Evolutionary conservation across 2,888 invertebrate species (phyloP).

Genomic region (Eristalis pertinax): DNA sequence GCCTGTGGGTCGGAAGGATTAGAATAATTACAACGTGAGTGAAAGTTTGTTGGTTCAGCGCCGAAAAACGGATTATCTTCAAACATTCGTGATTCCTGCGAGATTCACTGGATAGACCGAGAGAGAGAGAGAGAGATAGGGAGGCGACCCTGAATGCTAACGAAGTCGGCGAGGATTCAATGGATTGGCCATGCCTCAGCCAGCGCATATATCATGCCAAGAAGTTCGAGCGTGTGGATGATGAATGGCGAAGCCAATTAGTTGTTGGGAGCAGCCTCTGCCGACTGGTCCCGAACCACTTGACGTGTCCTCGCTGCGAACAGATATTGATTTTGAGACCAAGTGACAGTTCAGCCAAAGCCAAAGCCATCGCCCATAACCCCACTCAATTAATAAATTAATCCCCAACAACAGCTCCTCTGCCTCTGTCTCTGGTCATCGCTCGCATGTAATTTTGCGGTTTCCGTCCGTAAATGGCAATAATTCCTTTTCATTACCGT

Average conservation of each 20-base stretch:
- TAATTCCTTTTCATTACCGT: conserved; percentile 33
- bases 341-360: too few relatives aligned
- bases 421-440: not conserved
- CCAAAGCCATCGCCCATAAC: too few relatives aligned
- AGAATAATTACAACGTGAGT: conserved; percentile 13
- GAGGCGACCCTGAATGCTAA: not conserved
- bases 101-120: not conserved
- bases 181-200: not conserved
- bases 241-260: not conserved
- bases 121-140: not conserved
- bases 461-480: conserved; percentile 26
- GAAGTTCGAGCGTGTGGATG: not conserved
- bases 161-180: not conserved
- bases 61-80: conserved; percentile 1
- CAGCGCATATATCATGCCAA: not conserved
- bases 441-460: conserved; percentile 27
- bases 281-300: not conserved
- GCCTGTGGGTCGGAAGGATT: conserved; percentile 8
- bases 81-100: not conserved
- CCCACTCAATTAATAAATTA: conserved; percentile 27
- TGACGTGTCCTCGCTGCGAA: not conserved
- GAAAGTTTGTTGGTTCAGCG: conserved; percentile 3
- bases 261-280: not conserved
- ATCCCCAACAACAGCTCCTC: conserved; percentile 6
- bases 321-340: too few relatives aligned